Conservation (phyloP, 37 sponge, comb jelly and placozoan genomes). For the Diacarnus erythraeanus region DNA sequence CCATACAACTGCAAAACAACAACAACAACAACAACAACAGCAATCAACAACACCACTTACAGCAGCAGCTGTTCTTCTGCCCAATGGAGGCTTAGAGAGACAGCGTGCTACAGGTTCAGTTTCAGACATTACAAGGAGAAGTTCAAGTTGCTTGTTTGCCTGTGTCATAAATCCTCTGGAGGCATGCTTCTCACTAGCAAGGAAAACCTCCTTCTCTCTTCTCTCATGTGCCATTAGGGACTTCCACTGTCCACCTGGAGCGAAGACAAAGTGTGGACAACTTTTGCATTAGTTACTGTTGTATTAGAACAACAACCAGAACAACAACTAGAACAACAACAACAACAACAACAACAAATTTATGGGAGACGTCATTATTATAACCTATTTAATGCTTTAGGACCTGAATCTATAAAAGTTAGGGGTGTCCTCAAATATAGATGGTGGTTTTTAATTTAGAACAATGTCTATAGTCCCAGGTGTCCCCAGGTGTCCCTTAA, state of each 20-base stretch:
- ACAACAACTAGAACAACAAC: not conserved
- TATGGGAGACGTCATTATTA: no score
- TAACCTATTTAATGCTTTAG: no score
- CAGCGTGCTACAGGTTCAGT: constrained; percentile 28
- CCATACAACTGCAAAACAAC: no score
- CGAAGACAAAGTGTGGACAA: no score
- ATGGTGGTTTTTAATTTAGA: no score
- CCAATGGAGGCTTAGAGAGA: constrained; percentile 56
- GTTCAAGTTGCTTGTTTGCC: constrained; percentile 47
- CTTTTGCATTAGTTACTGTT: no score
- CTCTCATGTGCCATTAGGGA: constrained; percentile 24
- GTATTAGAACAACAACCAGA: not conserved
- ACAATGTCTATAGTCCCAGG: no score
- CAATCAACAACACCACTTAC: constrained; percentile 42
- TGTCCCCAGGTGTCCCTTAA: no score
- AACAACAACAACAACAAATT: no score
- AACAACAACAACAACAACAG: no score
- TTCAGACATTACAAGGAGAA: constrained; percentile 38
- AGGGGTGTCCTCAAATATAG: no score
- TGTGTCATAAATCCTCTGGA: constrained; percentile 55
- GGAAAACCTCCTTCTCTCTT: constrained; percentile 50
- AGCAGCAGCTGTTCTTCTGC: constrained; percentile 57
- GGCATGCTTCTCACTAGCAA: constrained; percentile 54
- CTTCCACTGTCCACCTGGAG: constrained; percentile 46
- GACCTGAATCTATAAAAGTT: no score